Base-by-base conservation (phyloP, 1,140 invertebrate species). In the Coelopa frigida region DNA sequence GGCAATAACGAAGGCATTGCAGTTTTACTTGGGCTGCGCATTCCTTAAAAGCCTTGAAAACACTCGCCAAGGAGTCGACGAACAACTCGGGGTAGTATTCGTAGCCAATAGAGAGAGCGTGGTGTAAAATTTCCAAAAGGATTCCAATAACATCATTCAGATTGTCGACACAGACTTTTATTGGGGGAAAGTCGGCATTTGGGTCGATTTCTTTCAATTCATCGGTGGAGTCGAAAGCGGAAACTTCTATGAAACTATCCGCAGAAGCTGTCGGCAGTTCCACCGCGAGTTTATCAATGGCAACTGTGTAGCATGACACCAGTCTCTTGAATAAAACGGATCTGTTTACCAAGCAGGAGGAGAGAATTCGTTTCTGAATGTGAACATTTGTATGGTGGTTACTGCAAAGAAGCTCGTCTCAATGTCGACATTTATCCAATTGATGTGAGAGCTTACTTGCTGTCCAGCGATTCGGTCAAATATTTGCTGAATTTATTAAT, bases 261-360 rank as follows among this genome's bases (percentile, higher is more conserved):
- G 27, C 27, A 8, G 27, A 8, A 8, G 27, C 27, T 29, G 27
- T 29, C 12, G 26, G 32, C 14, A 22, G 18, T 11, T 45, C 27
- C 17, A 35, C 5, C 7, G 12, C 32, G 14, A 17, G 15, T 12
- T 57, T 44, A 12, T 59, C 50, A 24, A 66, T 41, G 10, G 58
- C 62, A 17, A 55, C 46, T 5, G 59, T 24, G 24, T 66, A 66
- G 33, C 54, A 56, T 5, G 37, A 14, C 0, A 61, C 43, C 0
- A 66, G 43, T 0, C 47, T 44, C 31, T 59, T 55, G 6, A 47
- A 66, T 0, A 66, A 45, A 36, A 56, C 59, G 2, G 57, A 48
- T 29, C 60, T 58, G 46, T 66, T 62, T 26, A 51, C 51, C 26
- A 55, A 53, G 23, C 62, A 66, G 14, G 62, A 66, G 5, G 42